Percentiles rank a stretch among this genome's conserved stretches.
Evolutionary conservation across 1,140 invertebrate genomes (phyloP).

Genomic region (Drosophila mauritiana): DNA sequence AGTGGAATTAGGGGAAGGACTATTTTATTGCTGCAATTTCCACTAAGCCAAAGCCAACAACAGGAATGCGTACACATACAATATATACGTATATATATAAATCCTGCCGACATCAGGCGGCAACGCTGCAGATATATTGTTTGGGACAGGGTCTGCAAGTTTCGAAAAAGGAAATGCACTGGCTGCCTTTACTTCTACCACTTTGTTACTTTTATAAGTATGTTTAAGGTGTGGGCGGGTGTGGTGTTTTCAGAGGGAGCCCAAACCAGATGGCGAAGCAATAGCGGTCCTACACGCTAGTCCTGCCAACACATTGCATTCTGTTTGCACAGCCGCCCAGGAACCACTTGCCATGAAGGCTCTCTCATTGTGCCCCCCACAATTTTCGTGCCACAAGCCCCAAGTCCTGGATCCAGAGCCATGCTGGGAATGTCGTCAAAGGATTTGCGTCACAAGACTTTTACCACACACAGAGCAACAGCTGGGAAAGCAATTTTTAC

Average conservation of each 20-base stretch:
- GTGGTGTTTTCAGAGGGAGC: neutral
- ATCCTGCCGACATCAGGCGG: constrained; percentile 3
- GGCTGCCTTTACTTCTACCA: constrained; percentile 42
- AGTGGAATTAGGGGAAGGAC: constrained; percentile 27
- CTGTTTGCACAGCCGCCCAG: constrained; percentile 55
- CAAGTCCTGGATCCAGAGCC: constrained; percentile 28
- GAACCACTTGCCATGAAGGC: constrained; percentile 35
- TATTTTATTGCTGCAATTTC: constrained; percentile 40
- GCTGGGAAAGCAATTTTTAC: constrained; percentile 52
- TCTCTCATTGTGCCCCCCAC: neutral
- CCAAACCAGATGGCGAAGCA: neutral
- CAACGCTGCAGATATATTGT: constrained; percentile 21
- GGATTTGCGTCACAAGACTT: constrained; percentile 57
- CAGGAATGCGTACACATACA: neutral
- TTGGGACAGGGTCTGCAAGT: constrained; percentile 55
- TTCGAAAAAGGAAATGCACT: constrained; percentile 60
- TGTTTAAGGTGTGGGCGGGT: constrained; percentile 33
- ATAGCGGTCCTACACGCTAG: constrained; percentile 19
- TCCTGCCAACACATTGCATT: constrained; percentile 39
- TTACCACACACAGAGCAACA: constrained; percentile 24
- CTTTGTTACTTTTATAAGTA: constrained; percentile 35
- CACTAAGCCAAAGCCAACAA: constrained; percentile 35
- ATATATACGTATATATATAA: constrained; percentile 2
- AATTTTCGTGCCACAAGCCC: neutral
- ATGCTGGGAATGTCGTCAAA: constrained; percentile 57